A percentile compares a stretch with the other conserved stretches of the same genome.
These are phyloP conservation scores for Lepidostoma basale DNA, from an alignment of 1,140 invertebrate genomes.

Conservation along the genomic window DNA sequence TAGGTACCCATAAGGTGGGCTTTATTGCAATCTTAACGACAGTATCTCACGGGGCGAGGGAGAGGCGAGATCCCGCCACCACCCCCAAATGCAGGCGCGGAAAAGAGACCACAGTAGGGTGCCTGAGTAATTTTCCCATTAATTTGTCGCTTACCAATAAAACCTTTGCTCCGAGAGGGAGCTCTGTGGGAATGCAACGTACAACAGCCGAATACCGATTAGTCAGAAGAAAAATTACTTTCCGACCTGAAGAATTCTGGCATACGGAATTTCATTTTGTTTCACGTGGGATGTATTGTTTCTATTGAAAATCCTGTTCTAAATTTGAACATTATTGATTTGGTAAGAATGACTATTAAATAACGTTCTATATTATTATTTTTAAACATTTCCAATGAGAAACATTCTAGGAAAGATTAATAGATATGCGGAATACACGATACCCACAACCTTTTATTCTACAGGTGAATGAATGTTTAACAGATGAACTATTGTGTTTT, in stretches of 20 bases:
- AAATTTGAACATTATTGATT: too few relatives aligned
- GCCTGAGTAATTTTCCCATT: slow-evolving; percentile 45
- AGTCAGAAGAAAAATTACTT: neutral
- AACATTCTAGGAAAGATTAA: too few relatives aligned
- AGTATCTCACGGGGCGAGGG: slow-evolving; percentile 38
- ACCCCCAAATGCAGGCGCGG: neutral
- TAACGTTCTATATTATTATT: too few relatives aligned
- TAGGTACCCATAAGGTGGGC: slow-evolving; percentile 30
- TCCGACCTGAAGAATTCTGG: neutral
- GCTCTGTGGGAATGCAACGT: neutral
- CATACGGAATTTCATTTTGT: too few relatives aligned
- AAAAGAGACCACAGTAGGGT: slow-evolving; percentile 19
- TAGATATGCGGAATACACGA: too few relatives aligned
- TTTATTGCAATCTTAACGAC: slow-evolving; percentile 47
- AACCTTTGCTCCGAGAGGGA: slow-evolving; percentile 30
- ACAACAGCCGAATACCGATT: neutral
- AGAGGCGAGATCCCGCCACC: slow-evolving; percentile 1
- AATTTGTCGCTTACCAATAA: slow-evolving; percentile 44
- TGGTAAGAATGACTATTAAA: too few relatives aligned
- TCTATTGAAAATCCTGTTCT: too few relatives aligned
- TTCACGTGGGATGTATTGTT: too few relatives aligned
- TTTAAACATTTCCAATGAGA: too few relatives aligned
- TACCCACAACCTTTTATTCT: too few relatives aligned
- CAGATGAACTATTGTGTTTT: too few relatives aligned
- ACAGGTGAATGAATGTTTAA: too few relatives aligned